Percentiles rank a stretch among this genome's conserved stretches.
Evolutionary conservation across 2,797 vertebrate genomes (phyloP).

Genomic region (Naso thynnoides): DNA sequence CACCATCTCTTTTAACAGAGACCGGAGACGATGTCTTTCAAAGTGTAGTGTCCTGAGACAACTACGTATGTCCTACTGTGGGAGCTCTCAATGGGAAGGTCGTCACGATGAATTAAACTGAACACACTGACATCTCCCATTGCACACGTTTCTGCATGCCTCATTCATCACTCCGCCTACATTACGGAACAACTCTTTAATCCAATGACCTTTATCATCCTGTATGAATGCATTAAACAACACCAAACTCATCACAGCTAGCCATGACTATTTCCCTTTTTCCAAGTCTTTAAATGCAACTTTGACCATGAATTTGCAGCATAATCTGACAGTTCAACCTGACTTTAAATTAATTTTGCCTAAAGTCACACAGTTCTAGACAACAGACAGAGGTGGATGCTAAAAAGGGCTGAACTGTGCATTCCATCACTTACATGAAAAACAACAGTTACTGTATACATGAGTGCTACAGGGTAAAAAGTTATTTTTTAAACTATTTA

Average conservation of each 20-base stretch:
- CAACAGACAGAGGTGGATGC: neutral
- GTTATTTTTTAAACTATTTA: conserved; percentile 44
- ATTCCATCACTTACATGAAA: conserved; percentile 10
- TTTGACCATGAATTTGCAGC: conserved; percentile 21
- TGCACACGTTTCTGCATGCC: conserved; percentile 62
- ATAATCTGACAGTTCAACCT: neutral
- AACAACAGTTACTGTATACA: conserved; percentile 18
- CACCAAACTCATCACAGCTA: conserved; percentile 20
- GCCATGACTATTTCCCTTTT: conserved; percentile 22
- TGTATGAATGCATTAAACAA: conserved; percentile 47
- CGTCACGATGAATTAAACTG: conserved; percentile 62
- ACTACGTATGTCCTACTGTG: conserved; percentile 44
- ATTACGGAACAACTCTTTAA: conserved; percentile 49
- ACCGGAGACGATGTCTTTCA: conserved; percentile 50
- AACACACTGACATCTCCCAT: conserved; percentile 62
- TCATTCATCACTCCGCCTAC: conserved; percentile 65
- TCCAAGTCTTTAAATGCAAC: conserved; percentile 1
- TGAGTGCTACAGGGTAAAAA: conserved; percentile 24
- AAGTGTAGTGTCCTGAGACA: conserved; percentile 66
- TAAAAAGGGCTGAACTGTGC: neutral
- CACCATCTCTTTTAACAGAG: conserved; percentile 58
- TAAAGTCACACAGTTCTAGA: conserved; percentile 7
- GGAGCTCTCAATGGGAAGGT: conserved; percentile 54
- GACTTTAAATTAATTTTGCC: neutral
- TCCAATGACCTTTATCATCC: conserved; percentile 58